These are phyloP conservation scores for Moxostoma hubbsi DNA, from an alignment of 2,797 vertebrate species.

Conservation along the genomic window DNA sequence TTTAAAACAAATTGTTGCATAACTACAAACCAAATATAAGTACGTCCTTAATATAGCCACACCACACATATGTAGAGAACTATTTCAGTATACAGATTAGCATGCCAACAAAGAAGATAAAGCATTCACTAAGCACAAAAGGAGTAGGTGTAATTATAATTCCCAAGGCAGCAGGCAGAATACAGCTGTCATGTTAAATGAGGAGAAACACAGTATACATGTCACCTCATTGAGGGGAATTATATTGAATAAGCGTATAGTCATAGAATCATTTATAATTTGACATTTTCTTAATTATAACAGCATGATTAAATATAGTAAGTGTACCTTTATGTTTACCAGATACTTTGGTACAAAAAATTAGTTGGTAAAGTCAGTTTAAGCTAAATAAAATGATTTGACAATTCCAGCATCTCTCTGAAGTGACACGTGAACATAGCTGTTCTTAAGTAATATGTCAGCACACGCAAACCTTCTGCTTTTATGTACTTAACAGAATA, in stretches of 20 bases:
- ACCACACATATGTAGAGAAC: background rate
- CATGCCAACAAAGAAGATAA: constrained; percentile 2
- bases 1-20: too few relatives aligned
- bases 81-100: background rate
- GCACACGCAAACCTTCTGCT: background rate
- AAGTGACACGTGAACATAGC: background rate
- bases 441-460: background rate
- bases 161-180: constrained; percentile 14
- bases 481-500: background rate
- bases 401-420: background rate
- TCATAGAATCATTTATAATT: background rate
- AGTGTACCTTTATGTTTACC: background rate
- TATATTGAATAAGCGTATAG: background rate
- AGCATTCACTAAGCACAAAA: background rate
- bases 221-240: background rate
- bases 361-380: background rate
- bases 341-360: background rate
- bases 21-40: background rate
- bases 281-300: background rate
- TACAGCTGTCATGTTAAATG: constrained; percentile 8
- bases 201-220: background rate
- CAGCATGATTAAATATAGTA: background rate
- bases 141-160: constrained; percentile 3
- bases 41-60: background rate
- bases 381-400: background rate